phyloP scores from a whole-genome alignment of 2,888 invertebrate species.

The Ornithoptera priamus region DNA sequence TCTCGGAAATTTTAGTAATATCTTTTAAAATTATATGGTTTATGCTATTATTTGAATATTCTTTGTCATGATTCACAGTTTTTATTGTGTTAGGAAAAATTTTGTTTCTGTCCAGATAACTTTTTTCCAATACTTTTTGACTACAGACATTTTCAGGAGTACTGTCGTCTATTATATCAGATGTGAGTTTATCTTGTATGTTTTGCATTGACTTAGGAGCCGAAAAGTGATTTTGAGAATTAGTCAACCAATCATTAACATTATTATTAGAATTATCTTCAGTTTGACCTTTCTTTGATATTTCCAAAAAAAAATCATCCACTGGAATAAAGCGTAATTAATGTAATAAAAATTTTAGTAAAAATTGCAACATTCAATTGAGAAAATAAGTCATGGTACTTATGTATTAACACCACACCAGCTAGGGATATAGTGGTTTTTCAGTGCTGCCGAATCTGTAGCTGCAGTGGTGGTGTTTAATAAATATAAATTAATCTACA shows the following conservation, averaged over 20 bases:
- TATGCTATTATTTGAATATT: neutral
- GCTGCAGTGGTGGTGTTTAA: too few species aligned
- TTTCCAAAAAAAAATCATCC: constrained; percentile 51
- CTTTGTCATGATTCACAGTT: neutral
- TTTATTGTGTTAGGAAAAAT: neutral
- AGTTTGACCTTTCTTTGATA: constrained; percentile 40
- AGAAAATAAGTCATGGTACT: too few species aligned
- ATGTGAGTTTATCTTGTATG: constrained; percentile 25
- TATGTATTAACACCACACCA: too few species aligned
- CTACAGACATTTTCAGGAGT: neutral
- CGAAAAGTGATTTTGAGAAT: constrained; percentile 69
- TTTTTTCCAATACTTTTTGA: neutral
- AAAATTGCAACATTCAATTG: too few species aligned
- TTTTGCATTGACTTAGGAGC: constrained; percentile 48
- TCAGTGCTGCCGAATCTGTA: too few species aligned
- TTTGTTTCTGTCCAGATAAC: neutral
- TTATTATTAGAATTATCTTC: constrained; percentile 55
- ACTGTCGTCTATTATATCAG: neutral
- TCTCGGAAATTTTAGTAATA: neutral
- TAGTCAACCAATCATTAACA: constrained; percentile 66
- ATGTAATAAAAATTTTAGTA: neutral
- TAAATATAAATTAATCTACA: too few species aligned
- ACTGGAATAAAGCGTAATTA: constrained; percentile 53
- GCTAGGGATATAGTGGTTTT: too few species aligned
- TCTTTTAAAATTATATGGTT: neutral